phyloP scores from a whole-genome alignment of 2,113 vertebrate genomes.

The Cettia cetti region DNA sequence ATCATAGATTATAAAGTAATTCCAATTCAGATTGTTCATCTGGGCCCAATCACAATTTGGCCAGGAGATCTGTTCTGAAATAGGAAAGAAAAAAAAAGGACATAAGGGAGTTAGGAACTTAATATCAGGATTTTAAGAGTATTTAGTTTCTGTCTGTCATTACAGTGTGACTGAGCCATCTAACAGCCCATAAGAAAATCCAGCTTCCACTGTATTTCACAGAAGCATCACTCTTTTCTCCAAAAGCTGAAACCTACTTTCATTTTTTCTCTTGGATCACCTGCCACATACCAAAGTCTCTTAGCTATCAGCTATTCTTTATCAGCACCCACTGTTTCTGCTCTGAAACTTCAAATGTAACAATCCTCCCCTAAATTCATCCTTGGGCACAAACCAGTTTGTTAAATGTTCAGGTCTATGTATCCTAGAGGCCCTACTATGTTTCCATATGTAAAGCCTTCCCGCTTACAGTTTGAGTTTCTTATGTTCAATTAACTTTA shows the following conservation, averaged over 20 bases:
- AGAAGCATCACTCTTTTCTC: neutral
- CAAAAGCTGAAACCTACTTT: neutral
- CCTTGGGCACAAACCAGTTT: neutral
- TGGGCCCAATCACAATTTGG: slow-evolving; percentile 46
- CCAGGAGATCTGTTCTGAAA: slow-evolving; percentile 12
- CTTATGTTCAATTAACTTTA: neutral
- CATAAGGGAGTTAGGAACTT: neutral
- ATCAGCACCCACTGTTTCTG: neutral
- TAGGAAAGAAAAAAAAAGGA: neutral
- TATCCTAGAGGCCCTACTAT: neutral
- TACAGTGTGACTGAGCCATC: neutral
- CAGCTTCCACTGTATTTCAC: neutral
- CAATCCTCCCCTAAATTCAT: fast-evolving
- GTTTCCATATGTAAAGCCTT: neutral
- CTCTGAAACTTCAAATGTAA: neutral
- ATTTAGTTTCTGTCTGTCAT: neutral
- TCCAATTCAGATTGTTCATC: slow-evolving; percentile 47
- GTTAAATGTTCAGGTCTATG: neutral
- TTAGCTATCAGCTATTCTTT: neutral
- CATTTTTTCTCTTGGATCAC: neutral
- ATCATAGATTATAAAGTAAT: slow-evolving; percentile 45
- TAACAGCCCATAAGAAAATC: neutral
- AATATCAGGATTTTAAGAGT: neutral
- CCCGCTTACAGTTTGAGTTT: neutral
- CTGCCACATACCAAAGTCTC: neutral